A percentile compares a stretch with the other conserved stretches of the same genome.
phyloP scores from a whole-genome alignment of 2,113 vertebrate genomes.

The Oryzias woworae region DNA sequence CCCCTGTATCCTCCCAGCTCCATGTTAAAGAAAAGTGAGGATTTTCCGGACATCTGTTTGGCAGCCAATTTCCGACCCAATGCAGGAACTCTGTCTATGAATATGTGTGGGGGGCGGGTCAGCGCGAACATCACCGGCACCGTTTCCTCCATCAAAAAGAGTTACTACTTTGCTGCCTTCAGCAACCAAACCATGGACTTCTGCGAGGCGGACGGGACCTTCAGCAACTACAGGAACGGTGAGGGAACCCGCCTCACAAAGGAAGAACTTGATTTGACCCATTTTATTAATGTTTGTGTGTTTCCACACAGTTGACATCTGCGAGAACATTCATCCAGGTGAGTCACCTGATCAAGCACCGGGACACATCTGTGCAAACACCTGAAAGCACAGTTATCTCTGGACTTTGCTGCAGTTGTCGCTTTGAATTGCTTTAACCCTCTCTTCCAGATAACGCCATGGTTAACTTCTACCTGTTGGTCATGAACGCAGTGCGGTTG shows the following conservation, averaged over 20 bases:
- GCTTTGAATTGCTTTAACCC: neutral
- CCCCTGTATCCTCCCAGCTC: accelerated
- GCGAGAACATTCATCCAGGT: slow-evolving; percentile 21
- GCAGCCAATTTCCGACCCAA: slow-evolving; percentile 36
- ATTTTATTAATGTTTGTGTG: neutral
- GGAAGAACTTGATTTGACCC: neutral
- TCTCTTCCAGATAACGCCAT: slow-evolving; percentile 15
- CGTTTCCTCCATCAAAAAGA: accelerated
- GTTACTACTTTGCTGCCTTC: slow-evolving; percentile 41
- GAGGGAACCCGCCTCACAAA: neutral
- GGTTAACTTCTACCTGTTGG: slow-evolving; percentile 49
- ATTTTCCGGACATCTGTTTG: slow-evolving; percentile 45
- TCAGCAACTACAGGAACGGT: neutral
- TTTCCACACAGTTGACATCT: neutral
- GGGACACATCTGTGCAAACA: neutral
- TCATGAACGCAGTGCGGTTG: slow-evolving; percentile 57
- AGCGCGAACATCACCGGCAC: accelerated
- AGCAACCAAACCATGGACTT: neutral
- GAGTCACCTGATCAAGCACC: neutral
- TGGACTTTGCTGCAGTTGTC: accelerated
- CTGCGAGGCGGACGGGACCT: neutral
- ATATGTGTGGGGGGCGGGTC: accelerated
- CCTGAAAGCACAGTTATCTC: neutral
- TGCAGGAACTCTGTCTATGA: neutral
- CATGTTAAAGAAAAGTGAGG: accelerated